Conservation (phyloP, 2,888 invertebrate genomes). For the Polyploca ridens region DNA sequence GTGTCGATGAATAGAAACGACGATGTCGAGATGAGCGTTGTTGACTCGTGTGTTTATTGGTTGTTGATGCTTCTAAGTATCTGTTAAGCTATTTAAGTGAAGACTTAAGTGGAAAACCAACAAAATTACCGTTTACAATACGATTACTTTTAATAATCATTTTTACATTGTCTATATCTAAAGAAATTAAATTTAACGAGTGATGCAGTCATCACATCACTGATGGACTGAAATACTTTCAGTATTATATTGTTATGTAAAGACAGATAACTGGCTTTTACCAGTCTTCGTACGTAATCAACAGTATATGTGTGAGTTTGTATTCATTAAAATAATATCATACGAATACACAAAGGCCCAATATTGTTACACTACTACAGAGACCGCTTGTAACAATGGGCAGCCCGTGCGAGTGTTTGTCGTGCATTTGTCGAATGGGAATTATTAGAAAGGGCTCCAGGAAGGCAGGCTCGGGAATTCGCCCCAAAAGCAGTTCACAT, state of each 20-base stretch:
- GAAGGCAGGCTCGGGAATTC: slow-evolving; percentile 84
- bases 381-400: slow-evolving; percentile 74
- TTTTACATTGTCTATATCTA: neutral
- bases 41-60: slow-evolving; percentile 81
- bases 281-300: slow-evolving; percentile 24
- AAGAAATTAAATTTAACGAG: slow-evolving; percentile 19
- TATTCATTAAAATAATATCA: slow-evolving; percentile 68
- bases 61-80: slow-evolving; percentile 78
- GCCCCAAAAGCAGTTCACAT: slow-evolving; percentile 85
- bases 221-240: slow-evolving; percentile 13
- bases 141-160: neutral
- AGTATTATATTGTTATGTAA: slow-evolving; percentile 18
- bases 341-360: slow-evolving; percentile 62
- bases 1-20: slow-evolving; percentile 74
- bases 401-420: slow-evolving; percentile 82
- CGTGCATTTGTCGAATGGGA: slow-evolving; percentile 83
- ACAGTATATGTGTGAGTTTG: slow-evolving; percentile 41
- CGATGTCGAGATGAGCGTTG: slow-evolving; percentile 72
- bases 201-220: slow-evolving; percentile 3
- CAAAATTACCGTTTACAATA: slow-evolving; percentile 30
- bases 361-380: slow-evolving; percentile 80
- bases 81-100: slow-evolving; percentile 74
- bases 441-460: slow-evolving; percentile 82
- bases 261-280: slow-evolving; percentile 23
- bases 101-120: slow-evolving; percentile 57